Conservation (phyloP, 2,888 invertebrate genomes). For the Cerastoderma edule region DNA sequence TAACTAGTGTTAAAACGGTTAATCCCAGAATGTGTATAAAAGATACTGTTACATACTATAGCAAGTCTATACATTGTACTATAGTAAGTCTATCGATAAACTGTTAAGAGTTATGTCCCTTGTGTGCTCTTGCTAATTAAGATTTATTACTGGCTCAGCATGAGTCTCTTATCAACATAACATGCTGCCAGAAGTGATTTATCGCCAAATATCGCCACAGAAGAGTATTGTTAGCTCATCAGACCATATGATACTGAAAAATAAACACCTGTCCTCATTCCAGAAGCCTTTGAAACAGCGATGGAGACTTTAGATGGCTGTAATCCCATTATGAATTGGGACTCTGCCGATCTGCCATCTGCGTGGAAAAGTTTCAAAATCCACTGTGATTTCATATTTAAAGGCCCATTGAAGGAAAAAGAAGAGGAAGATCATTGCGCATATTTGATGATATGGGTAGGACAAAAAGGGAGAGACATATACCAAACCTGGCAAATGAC, state of each 20-base stretch:
- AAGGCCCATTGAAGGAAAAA: constrained; percentile 45
- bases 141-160: no score
- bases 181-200: constrained; percentile 13
- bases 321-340: constrained; percentile 38
- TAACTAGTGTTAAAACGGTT: no score
- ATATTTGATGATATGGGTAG: constrained; percentile 57
- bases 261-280: not conserved
- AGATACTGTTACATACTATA: no score
- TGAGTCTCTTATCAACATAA: not conserved
- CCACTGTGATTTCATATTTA: constrained; percentile 50
- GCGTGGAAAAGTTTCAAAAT: constrained; percentile 48
- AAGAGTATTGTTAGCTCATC: not conserved
- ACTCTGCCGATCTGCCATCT: constrained; percentile 22
- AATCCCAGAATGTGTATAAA: no score
- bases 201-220: constrained; percentile 4
- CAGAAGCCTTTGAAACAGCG: not conserved
- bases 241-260: not conserved
- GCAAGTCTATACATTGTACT: no score
- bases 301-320: constrained; percentile 20
- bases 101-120: no score
- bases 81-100: no score
- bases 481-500: constrained; percentile 40
- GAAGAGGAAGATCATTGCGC: constrained; percentile 37
- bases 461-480: constrained; percentile 48
- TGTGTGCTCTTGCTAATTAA: no score